Evolutionary conservation across 2,797 vertebrate species (phyloP).

Genomic region (Arvicola amphibius): DNA sequence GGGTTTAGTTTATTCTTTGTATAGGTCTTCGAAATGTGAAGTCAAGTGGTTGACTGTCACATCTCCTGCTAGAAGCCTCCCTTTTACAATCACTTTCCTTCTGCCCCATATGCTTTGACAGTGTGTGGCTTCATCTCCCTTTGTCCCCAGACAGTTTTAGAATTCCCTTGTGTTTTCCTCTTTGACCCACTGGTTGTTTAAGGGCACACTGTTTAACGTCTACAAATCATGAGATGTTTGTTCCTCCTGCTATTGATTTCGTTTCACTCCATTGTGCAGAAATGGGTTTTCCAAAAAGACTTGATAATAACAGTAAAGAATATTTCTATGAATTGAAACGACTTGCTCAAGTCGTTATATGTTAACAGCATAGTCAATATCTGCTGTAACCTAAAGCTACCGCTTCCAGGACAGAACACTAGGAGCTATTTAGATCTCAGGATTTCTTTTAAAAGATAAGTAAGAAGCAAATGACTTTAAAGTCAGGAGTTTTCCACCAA

Average conservation of each 20-base stretch:
- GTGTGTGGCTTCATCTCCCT: neutral
- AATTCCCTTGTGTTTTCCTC: neutral
- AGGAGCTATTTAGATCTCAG: neutral
- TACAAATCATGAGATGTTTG: neutral
- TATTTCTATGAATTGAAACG: conserved; percentile 20
- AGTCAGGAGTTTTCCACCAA: neutral
- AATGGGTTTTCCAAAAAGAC: neutral
- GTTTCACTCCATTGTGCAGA: conserved; percentile 3
- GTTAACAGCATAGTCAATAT: neutral
- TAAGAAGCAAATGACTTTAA: conserved; percentile 17
- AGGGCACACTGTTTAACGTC: neutral
- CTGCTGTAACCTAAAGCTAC: neutral
- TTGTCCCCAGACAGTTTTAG: neutral
- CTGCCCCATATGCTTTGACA: neutral
- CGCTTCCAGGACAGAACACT: neutral
- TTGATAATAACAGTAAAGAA: neutral
- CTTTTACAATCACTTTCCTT: neutral
- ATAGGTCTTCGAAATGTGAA: neutral
- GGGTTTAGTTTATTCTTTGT: neutral
- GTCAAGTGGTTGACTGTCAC: neutral
- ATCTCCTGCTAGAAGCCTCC: neutral
- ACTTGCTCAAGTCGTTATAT: neutral
- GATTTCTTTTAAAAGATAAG: conserved; percentile 13
- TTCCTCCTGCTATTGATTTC: conserved; percentile 5
- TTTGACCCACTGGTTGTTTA: neutral